Conservation (phyloP, 2,113 vertebrate species). For the Polypterus senegalus region DNA sequence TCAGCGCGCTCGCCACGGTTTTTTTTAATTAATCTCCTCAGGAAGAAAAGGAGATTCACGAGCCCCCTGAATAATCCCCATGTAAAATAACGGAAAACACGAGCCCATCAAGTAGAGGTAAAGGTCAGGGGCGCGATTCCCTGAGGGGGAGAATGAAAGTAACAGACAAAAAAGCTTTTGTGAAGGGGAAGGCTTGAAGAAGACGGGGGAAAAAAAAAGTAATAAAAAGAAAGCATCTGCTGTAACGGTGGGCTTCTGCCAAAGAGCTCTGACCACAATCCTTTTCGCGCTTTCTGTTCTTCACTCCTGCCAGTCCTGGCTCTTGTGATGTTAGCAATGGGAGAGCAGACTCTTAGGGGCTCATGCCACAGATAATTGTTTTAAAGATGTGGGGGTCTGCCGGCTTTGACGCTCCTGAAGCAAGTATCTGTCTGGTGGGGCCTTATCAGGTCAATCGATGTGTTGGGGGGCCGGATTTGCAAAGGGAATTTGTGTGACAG, state of each 20-base stretch:
- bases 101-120: slow-evolving; percentile 24
- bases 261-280: slow-evolving; percentile 34
- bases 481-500: too few species aligned
- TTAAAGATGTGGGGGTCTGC: too few species aligned
- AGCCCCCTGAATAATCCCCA: slow-evolving; percentile 19
- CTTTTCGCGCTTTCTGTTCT: slow-evolving; percentile 24
- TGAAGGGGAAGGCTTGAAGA: slow-evolving; percentile 2
- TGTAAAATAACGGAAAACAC: slow-evolving; percentile 22
- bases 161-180: slow-evolving; percentile 26
- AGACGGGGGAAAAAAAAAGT: slow-evolving; percentile 1
- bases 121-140: slow-evolving; percentile 24
- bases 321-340: slow-evolving; percentile 29
- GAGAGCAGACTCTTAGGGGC: slow-evolving; percentile 18
- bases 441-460: too few species aligned
- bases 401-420: too few species aligned
- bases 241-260: slow-evolving; percentile 34
- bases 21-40: slow-evolving; percentile 29
- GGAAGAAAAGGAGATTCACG: slow-evolving; percentile 12
- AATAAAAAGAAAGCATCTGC: slow-evolving; percentile 37
- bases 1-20: slow-evolving; percentile 21
- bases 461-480: too few species aligned
- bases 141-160: slow-evolving; percentile 21
- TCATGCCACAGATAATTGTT: slow-evolving; percentile 28
- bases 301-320: slow-evolving; percentile 20
- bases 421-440: too few species aligned